phyloP scores from a whole-genome alignment of 1,140 invertebrate genomes.

The Lysiphlebus fabarum region DNA sequence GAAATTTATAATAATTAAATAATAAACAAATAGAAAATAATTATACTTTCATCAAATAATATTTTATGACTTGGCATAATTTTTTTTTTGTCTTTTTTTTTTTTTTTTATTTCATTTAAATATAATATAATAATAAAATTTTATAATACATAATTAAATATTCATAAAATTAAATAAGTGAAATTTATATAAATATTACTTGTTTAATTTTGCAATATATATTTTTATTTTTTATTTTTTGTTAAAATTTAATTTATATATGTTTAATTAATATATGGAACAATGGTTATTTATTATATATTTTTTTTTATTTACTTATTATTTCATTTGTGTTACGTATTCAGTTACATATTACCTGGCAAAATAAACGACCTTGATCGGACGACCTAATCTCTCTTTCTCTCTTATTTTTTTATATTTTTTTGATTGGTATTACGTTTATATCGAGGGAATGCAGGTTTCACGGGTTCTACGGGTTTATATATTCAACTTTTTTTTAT shows the following conservation, averaged over 20 bases:
- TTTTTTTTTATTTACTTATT: neutral
- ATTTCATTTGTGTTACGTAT: constrained; percentile 6
- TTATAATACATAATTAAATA: too few species aligned
- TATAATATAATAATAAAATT: too few species aligned
- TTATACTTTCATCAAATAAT: too few species aligned
- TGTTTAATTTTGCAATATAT: neutral
- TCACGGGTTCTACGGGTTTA: constrained; percentile 8
- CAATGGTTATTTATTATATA: neutral
- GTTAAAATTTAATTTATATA: too few species aligned
- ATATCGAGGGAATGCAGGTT: constrained; percentile 7
- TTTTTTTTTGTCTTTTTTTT: too few species aligned
- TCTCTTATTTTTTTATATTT: constrained; percentile 1
- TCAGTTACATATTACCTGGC: neutral
- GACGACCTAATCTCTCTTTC: constrained; percentile 17
- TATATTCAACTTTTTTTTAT: neutral
- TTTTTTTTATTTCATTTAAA: too few species aligned
- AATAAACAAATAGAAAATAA: too few species aligned
- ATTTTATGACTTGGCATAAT: too few species aligned
- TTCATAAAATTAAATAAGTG: too few species aligned
- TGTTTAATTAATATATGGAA: too few species aligned
- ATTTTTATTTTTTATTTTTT: neutral
- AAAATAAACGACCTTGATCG: constrained; percentile 25
- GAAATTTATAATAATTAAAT: neutral
- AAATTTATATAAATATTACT: neutral
- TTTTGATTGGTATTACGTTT: constrained; percentile 11